phyloP scores from a whole-genome alignment of 1,140 invertebrate species.

The Aricia agestis region DNA sequence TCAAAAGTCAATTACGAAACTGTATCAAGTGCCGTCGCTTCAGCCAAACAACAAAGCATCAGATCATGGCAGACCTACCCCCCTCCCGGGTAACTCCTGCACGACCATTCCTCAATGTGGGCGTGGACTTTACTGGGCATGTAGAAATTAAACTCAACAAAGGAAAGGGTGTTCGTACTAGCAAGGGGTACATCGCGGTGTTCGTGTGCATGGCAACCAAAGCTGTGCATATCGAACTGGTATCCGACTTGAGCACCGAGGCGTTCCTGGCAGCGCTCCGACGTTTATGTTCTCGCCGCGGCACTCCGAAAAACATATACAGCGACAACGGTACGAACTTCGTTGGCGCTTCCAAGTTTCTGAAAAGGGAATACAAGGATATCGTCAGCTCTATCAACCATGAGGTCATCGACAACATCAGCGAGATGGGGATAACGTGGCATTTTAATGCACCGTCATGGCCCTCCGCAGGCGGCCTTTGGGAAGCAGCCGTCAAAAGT shows the following conservation, averaged over 20 bases:
- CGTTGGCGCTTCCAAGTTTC: neutral
- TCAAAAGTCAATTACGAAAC: neutral
- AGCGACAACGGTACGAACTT: constrained; percentile 13
- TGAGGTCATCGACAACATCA: neutral
- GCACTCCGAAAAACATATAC: constrained; percentile 5
- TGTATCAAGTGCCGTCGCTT: constrained; percentile 16
- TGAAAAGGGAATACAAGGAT: constrained; percentile 9
- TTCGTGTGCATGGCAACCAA: constrained; percentile 25
- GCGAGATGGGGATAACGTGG: constrained; percentile 4
- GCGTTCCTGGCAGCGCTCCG: neutral
- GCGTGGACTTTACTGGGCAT: constrained; percentile 16
- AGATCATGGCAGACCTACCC: constrained; percentile 19
- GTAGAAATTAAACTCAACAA: constrained; percentile 12
- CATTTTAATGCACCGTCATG: constrained; percentile 13
- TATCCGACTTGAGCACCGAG: constrained; percentile 14
- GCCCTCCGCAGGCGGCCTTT: neutral
- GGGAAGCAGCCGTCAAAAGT: constrained; percentile 9
- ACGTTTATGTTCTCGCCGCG: neutral
- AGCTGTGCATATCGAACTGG: constrained; percentile 14
- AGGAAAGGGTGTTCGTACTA: constrained; percentile 1
- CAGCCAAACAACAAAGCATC: neutral
- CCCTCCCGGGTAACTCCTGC: neutral
- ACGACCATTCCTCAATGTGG: constrained; percentile 14
- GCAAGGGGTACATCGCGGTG: constrained; percentile 22
- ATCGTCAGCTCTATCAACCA: neutral